Base-by-base conservation (phyloP, 2,888 invertebrate genomes). In the Hedya salicella region DNA sequence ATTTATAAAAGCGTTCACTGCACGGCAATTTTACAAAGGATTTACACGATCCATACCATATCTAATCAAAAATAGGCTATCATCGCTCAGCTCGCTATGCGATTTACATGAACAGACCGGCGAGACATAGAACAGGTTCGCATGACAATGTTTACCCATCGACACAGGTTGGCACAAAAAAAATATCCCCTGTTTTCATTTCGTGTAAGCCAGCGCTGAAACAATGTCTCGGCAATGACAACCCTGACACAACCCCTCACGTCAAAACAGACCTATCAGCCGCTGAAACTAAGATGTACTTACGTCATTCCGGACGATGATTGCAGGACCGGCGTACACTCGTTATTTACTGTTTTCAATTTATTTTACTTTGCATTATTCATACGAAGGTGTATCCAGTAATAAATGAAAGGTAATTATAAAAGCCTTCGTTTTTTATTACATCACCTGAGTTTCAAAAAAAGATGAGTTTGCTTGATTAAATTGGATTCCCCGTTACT, bases 281-380 rank as follows among this genome's bases (percentile, higher is more conserved):
- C 16, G 8, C 32, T 46, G n/a, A 11, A 16, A 44, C 17, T 44
- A 25, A 13, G 17, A 8, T 13, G 1, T 46, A 32, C 19, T 46
- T 57, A 2, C 44, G 32, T 17, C 44, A 46, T 9, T 57, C 32
- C 19, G 32, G n/a, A 57, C 14, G 11, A 17, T 13, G 30, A 13
- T 14, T 9, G 32, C 13, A 44, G 6, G 16, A 44, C 54, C 25
- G 54, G n/a, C n/a, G 42, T 57, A 13, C 17, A 40, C 39, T 62
- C 21, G 53, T 63, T 63, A 63, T 56, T 63, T 56, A 56, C 54
- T 5, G 56, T 54, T 48, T 56, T 49, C 56, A 56, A 63, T 63
- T 49, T 49, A 48, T 48, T 49, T 32, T 19, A 42, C 48, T 56
- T 56, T 56, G 17, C 40, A n/a, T 54, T 40, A 46, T 8, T 36